phyloP scores from a whole-genome alignment of 2,888 invertebrate genomes.

The Ochropleura plecta region DNA sequence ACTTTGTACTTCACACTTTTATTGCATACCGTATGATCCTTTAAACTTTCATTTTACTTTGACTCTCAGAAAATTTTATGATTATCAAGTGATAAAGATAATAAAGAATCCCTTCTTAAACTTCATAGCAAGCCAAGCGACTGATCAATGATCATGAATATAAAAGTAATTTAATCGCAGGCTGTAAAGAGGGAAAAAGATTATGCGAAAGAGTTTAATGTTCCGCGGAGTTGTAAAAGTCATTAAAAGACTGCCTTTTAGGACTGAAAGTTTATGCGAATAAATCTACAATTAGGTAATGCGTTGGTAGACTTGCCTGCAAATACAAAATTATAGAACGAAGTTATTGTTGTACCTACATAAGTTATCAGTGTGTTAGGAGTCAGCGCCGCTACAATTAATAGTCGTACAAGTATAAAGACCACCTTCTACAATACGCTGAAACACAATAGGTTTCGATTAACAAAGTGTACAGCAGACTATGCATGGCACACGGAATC shows the following conservation, averaged over 20 bases:
- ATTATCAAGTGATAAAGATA: constrained; percentile 9
- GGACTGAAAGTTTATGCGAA: constrained; percentile 30
- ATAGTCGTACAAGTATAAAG: constrained; percentile 48
- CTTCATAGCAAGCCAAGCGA: constrained; percentile 19
- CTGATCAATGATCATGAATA: constrained; percentile 51
- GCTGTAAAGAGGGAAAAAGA: constrained; percentile 35
- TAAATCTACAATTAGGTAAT: constrained; percentile 35
- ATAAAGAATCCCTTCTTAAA: constrained; percentile 22
- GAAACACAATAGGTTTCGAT: constrained; percentile 66
- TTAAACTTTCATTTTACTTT: constrained; percentile 36
- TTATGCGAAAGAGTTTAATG: constrained; percentile 54
- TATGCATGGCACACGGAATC: constrained; percentile 59
- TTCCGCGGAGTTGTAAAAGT: constrained; percentile 51
- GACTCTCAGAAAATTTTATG: not conserved
- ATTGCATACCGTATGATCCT: constrained; percentile 44
- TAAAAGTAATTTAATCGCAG: constrained; percentile 44
- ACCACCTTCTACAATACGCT: constrained; percentile 42
- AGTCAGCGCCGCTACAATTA: constrained; percentile 35
- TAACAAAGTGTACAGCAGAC: constrained; percentile 61
- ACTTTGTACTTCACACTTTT: constrained; percentile 52
- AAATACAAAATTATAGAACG: constrained; percentile 14
- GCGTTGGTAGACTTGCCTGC: not conserved
- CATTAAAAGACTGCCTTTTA: constrained; percentile 48
- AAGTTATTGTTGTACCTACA: constrained; percentile 17
- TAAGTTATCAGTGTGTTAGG: constrained; percentile 18